Evolutionary conservation across 2,888 invertebrate genomes (phyloP), one percentile per base, ranked within the genome.

Genomic region (Lapara coniferarum): DNA sequence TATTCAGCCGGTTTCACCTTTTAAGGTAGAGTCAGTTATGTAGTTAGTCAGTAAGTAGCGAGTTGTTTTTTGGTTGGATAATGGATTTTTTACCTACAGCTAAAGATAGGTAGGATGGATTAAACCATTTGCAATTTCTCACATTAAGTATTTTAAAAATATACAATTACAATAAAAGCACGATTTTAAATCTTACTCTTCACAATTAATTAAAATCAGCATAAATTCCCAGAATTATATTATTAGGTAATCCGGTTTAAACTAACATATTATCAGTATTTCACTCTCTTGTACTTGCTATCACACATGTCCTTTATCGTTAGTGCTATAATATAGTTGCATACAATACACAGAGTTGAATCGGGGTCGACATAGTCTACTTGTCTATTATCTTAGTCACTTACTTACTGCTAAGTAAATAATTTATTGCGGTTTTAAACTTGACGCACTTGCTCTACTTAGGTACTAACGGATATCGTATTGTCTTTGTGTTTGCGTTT

Each of bases 371-470:
- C 58, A 70, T 67, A 73, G 66, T 56, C 66, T 70, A 53, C 68
- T 68, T 67, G 25, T 51, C 14, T n/a, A 14, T 67, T 67, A 12
- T 67, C 25, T 70, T 67, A 69, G 30, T 63, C 49, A 72, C 68
- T 71, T 68, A 68, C 69, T 51, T 66, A 69, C 46, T 72, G 70
- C 67, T 68, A 71, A 72, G 71, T 72, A 75, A 78, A 74, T 78
- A 78, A 78, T 77, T 73, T 70, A 71, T 73, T 37, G 37, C 58
- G 30, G 52, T 14, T 52, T 58, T 51, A 66, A 75, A 81, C 78
- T 77, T 49, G 81, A 74, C 78, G 85, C 81, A 81, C 86, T 86
- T 86, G 86, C 70, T 81, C 86, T 73, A 86, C 77, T 77, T 86
- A 25, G 25, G 25, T 25, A 71, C 68, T 71, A 71, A 68, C 74